Percentiles rank a stretch among this genome's conserved stretches.
Evolutionary conservation across 2,797 vertebrate genomes (phyloP).

Genomic region (Pseudochirops cupreus): DNA sequence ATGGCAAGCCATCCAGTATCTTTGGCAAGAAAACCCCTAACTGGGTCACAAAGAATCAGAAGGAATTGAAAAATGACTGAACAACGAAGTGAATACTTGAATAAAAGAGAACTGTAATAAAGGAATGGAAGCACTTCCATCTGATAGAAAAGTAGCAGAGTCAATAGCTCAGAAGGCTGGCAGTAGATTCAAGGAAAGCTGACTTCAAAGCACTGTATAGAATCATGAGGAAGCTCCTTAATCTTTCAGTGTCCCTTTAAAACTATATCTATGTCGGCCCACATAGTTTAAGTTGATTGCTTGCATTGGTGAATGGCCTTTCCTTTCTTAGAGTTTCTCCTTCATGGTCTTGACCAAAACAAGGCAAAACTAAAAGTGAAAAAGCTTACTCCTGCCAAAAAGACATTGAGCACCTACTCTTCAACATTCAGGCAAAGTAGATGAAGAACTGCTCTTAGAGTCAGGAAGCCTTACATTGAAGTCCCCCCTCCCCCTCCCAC

Average conservation of each 20-base stretch:
- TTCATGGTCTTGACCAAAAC: neutral
- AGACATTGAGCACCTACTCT: neutral
- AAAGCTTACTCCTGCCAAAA: neutral
- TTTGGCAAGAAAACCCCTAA: neutral
- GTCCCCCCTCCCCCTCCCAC: neutral
- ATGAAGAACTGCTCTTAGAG: neutral
- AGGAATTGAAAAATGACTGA: neutral
- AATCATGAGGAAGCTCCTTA: neutral
- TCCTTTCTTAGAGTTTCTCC: neutral
- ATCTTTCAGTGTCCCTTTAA: neutral
- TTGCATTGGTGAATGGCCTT: neutral
- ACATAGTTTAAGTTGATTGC: neutral
- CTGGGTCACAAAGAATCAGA: neutral
- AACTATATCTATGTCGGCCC: too few relatives aligned
- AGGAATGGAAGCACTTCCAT: neutral
- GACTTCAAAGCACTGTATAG: neutral
- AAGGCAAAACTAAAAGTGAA: neutral
- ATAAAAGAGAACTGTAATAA: neutral
- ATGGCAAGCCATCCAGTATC: neutral
- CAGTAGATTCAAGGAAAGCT: neutral
- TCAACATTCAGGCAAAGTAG: neutral
- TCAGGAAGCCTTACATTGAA: neutral
- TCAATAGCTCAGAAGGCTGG: neutral
- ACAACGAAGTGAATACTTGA: neutral
- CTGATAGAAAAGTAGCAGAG: neutral